Evolutionary conservation across 2,113 vertebrate genomes (phyloP).

Genomic region (Ondatra zibethicus): DNA sequence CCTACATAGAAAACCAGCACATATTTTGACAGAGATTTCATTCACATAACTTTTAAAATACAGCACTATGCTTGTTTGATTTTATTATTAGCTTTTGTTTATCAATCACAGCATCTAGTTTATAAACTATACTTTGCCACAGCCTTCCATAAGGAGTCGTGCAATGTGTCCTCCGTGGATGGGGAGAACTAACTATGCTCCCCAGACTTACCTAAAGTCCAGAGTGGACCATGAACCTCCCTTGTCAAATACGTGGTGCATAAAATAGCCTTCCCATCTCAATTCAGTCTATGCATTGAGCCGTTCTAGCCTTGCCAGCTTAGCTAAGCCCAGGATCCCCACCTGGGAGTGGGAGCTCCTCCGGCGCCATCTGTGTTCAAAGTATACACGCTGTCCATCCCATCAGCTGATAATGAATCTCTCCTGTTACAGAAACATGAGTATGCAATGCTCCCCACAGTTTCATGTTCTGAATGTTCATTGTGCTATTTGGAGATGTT

Average conservation of each 20-base stretch:
- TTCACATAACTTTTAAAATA: background rate
- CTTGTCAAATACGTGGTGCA: background rate
- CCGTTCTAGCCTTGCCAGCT: background rate
- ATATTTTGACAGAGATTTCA: background rate
- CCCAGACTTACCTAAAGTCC: background rate
- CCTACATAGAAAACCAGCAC: background rate
- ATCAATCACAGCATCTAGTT: background rate
- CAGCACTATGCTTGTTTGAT: background rate
- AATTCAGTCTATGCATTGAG: background rate
- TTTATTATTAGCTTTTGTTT: background rate
- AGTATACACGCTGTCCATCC: background rate
- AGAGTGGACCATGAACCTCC: background rate
- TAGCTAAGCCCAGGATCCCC: background rate
- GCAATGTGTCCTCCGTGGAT: background rate
- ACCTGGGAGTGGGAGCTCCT: accelerated
- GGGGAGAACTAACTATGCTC: too few species aligned
- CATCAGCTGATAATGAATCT: background rate
- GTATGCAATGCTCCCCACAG: background rate
- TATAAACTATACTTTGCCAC: background rate
- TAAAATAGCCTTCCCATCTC: background rate
- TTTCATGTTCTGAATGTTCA: background rate
- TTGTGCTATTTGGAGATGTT: background rate
- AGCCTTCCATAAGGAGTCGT: background rate
- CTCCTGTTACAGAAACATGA: background rate
- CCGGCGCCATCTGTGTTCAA: background rate